A percentile compares a stretch with the other conserved stretches of the same genome.
These are phyloP conservation scores for Drosophila ambigua DNA, from an alignment of 1,140 invertebrate species.

Conservation along the genomic window DNA sequence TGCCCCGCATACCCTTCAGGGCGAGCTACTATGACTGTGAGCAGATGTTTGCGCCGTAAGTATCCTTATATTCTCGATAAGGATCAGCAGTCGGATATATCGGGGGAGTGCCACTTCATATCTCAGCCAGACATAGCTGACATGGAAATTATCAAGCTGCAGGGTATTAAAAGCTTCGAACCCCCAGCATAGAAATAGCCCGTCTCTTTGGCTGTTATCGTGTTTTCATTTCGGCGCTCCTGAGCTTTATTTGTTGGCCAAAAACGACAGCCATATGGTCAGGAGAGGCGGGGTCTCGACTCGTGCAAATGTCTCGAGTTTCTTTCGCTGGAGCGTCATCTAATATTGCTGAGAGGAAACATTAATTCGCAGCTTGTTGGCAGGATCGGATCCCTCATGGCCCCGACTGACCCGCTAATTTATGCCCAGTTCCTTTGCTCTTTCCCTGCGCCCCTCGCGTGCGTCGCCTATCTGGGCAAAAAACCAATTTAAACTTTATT, in stretches of 20 bases:
- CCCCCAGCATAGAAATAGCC: too few species aligned
- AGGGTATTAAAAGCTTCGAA: slow-evolving; percentile 1
- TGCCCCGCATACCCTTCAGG: too few species aligned
- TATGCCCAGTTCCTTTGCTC: slow-evolving; percentile 28
- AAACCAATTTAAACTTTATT: slow-evolving; percentile 59
- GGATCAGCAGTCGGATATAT: too few species aligned
- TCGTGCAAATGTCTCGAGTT: slow-evolving; percentile 42
- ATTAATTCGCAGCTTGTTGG: slow-evolving; percentile 59
- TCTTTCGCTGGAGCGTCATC: slow-evolving; percentile 34
- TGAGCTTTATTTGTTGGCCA: slow-evolving; percentile 32
- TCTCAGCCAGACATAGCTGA: too few species aligned
- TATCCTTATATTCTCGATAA: too few species aligned
- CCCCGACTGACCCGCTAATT: slow-evolving; percentile 34
- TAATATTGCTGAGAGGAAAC: slow-evolving; percentile 51
- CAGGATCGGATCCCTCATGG: slow-evolving; percentile 35
- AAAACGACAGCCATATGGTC: slow-evolving; percentile 11
- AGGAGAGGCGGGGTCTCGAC: neutral
- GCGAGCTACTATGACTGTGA: too few species aligned
- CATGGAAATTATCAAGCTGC: too few species aligned
- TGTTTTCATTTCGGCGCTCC: slow-evolving; percentile 43
- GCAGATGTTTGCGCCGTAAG: too few species aligned
- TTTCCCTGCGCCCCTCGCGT: slow-evolving; percentile 27
- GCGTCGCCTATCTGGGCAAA: slow-evolving; percentile 26
- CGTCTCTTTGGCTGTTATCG: neutral
- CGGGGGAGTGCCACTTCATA: too few species aligned